These are phyloP conservation scores for Pseudachorutes palmiensis DNA, from an alignment of 1,140 invertebrate species.

Conservation along the genomic window DNA sequence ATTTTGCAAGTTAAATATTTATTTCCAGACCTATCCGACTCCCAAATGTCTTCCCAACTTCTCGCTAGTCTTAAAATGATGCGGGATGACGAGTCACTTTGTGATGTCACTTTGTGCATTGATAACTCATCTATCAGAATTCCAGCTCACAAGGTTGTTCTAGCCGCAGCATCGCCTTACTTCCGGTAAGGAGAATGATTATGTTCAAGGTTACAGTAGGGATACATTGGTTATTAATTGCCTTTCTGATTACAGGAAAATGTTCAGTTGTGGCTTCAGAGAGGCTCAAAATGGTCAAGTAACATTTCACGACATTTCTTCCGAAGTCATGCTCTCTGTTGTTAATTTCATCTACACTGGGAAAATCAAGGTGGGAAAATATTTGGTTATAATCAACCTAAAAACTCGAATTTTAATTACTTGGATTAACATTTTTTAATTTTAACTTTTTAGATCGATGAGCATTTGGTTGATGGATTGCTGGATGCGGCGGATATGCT, in stretches of 20 bases:
- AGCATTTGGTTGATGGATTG: slow-evolving; percentile 49
- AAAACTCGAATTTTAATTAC: background rate
- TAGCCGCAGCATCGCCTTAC: slow-evolving; percentile 54
- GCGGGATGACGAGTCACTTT: slow-evolving; percentile 36
- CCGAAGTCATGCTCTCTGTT: slow-evolving; percentile 46
- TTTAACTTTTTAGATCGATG: slow-evolving; percentile 43
- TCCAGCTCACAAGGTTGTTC: slow-evolving; percentile 53
- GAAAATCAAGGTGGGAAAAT: slow-evolving; percentile 39
- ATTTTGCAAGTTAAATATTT: too few species aligned
- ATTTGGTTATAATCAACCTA: background rate
- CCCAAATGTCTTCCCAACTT: slow-evolving; percentile 38
- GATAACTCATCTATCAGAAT: slow-evolving; percentile 42
- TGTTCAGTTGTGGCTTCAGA: slow-evolving; percentile 42
- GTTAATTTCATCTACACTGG: slow-evolving; percentile 53
- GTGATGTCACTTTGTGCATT: slow-evolving; percentile 38
- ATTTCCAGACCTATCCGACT: slow-evolving; percentile 32
- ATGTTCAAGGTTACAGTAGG: background rate
- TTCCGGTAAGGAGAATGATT: slow-evolving; percentile 42
- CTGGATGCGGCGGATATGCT: slow-evolving; percentile 51
- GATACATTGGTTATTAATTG: background rate
- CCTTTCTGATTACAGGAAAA: slow-evolving; percentile 36
- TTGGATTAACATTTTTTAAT: background rate
- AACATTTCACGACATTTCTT: slow-evolving; percentile 50
- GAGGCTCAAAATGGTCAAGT: slow-evolving; percentile 49
- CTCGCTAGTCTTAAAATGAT: slow-evolving; percentile 35